Evolutionary conservation across 2,888 invertebrate species (phyloP).

Genomic region (Exephanes ischioxanthus): DNA sequence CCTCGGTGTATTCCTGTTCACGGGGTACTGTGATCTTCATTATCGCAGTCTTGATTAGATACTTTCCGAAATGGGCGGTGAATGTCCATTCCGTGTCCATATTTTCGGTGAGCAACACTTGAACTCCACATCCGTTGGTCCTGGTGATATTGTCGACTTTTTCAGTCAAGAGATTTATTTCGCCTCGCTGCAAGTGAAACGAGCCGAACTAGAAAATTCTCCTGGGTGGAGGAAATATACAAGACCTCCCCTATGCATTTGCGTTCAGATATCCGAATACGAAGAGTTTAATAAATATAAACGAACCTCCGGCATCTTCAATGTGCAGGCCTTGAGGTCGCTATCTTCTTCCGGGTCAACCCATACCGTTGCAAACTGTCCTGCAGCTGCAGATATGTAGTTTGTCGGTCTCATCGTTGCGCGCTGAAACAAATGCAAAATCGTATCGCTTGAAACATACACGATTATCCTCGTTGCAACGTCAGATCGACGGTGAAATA

Average conservation of each 20-base stretch:
- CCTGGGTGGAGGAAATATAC: background rate
- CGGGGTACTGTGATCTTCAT: background rate
- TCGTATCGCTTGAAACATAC: background rate
- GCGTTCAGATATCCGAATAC: background rate
- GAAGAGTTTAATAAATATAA: background rate
- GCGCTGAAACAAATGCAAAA: background rate
- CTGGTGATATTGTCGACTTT: slow-evolving; percentile 41
- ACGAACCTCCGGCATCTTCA: background rate
- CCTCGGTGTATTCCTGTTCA: background rate
- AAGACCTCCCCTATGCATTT: background rate
- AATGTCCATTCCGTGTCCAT: slow-evolving; percentile 64
- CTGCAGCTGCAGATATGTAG: background rate
- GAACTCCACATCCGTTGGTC: slow-evolving; percentile 71
- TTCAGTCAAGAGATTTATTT: slow-evolving; percentile 32
- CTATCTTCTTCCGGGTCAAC: background rate
- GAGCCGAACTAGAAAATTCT: background rate
- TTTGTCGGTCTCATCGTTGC: background rate
- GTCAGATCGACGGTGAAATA: background rate
- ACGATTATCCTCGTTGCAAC: background rate
- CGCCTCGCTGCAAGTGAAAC: background rate
- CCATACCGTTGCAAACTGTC: slow-evolving; percentile 9
- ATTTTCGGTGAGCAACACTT: slow-evolving; percentile 59
- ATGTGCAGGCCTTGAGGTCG: background rate
- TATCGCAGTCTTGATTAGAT: background rate
- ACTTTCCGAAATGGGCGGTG: slow-evolving; percentile 34